These are phyloP conservation scores for Marmota monax DNA, from an alignment of 2,113 vertebrate genomes.

Conservation along the genomic window DNA sequence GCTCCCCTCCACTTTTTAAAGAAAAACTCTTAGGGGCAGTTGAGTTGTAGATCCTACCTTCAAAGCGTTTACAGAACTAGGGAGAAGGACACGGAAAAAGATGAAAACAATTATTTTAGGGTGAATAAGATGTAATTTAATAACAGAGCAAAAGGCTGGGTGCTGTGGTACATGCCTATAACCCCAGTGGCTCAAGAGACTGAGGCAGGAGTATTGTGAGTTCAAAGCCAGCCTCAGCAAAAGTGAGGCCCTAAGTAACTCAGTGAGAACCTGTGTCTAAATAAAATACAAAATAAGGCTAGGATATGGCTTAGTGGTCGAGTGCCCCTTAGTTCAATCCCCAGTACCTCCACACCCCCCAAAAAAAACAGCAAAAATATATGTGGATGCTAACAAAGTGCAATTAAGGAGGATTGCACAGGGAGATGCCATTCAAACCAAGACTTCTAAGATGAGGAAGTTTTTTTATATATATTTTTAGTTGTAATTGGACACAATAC, in stretches of 20 bases:
- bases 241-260: too few species aligned
- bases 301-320: too few species aligned
- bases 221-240: too few species aligned
- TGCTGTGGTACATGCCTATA: too few species aligned
- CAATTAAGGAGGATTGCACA: neutral
- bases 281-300: too few species aligned
- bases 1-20: neutral
- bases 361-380: neutral
- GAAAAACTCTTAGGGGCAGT: neutral
- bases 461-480: too few species aligned
- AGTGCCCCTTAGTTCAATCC: too few species aligned
- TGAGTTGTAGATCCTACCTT: neutral
- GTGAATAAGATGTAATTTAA: neutral
- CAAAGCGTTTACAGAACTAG: neutral
- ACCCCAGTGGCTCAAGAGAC: too few species aligned
- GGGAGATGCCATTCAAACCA: neutral
- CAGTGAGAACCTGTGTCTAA: too few species aligned
- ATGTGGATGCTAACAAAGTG: neutral
- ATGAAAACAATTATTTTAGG: neutral
- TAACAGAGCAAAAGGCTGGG: neutral
- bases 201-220: too few species aligned
- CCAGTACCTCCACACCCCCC: too few species aligned
- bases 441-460: neutral
- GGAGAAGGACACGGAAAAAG: neutral
- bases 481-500: too few species aligned